phyloP scores from a whole-genome alignment of 2,888 invertebrate genomes.

The Ectemnius lituratus region DNA sequence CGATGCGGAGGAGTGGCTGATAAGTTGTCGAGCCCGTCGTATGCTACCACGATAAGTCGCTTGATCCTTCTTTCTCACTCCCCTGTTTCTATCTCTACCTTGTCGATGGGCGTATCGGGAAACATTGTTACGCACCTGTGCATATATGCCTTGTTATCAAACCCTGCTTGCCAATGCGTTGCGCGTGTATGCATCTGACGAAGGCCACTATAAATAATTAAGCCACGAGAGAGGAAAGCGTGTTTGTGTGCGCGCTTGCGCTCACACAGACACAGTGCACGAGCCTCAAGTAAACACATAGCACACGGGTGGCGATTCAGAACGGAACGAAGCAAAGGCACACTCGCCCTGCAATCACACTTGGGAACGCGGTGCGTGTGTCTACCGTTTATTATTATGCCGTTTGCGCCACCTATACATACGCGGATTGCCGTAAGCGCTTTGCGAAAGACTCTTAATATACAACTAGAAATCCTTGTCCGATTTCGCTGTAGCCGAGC shows the following conservation, averaged over 20 bases:
- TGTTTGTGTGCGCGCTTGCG: too few species aligned
- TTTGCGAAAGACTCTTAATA: neutral
- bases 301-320: neutral
- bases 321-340: neutral
- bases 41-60: neutral
- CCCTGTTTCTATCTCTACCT: neutral
- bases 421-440: neutral
- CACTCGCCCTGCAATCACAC: neutral
- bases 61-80: too few species aligned
- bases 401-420: neutral
- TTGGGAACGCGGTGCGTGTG: neutral
- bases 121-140: neutral
- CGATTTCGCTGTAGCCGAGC: neutral
- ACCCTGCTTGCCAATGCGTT: neutral
- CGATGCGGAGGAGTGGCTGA: slow-evolving; percentile 4
- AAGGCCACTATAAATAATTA: slow-evolving; percentile 7
- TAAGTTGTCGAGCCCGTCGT: neutral
- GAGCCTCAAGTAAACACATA: neutral
- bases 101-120: neutral
- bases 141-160: slow-evolving; percentile 1
- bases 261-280: too few species aligned
- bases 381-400: slow-evolving; percentile 1
- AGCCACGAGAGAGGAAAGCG: neutral
- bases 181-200: neutral
- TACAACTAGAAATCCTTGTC: slow-evolving; percentile 4